phyloP scores from a whole-genome alignment of 2,113 vertebrate genomes.

The Halcyon malimbica region DNA sequence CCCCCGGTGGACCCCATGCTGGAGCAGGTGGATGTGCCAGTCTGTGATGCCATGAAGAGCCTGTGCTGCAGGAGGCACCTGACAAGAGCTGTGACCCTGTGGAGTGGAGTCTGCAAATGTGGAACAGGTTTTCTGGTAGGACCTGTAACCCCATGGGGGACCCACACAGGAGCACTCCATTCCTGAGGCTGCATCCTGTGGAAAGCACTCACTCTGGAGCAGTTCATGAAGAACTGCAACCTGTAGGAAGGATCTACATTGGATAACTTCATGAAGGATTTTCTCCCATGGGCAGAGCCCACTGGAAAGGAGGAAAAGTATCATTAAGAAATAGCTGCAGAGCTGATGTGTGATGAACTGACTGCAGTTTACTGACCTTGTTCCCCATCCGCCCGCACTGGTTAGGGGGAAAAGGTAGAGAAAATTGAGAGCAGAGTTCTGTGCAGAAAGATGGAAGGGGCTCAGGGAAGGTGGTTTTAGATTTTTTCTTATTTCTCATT shows the following conservation, averaged over 20 bases:
- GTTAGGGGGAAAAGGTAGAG: not conserved
- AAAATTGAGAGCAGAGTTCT: not conserved
- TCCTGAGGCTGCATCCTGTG: not conserved
- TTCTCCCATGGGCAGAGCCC: not conserved
- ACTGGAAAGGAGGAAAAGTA: not conserved
- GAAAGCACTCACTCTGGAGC: not conserved
- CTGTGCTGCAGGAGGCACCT: not conserved
- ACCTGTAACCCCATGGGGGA: not conserved
- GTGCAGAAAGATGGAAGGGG: not conserved
- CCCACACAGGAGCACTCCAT: not conserved
- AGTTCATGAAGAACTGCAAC: not conserved
- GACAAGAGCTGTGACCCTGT: not conserved
- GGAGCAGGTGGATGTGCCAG: not conserved
- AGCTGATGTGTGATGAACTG: not conserved
- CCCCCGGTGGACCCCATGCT: no score
- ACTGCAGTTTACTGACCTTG: no score
- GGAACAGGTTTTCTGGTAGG: not conserved
- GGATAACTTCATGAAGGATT: not conserved
- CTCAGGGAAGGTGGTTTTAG: not conserved
- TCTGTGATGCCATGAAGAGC: not conserved
- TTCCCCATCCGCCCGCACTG: no score
- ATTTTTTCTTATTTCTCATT: not conserved
- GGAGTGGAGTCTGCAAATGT: not conserved
- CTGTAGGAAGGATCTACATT: not conserved
- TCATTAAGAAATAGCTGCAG: not conserved